Evolutionary conservation across 2,797 vertebrate genomes (phyloP), one percentile per base, ranked within the genome.

Genomic region (Lepus townsendii): DNA sequence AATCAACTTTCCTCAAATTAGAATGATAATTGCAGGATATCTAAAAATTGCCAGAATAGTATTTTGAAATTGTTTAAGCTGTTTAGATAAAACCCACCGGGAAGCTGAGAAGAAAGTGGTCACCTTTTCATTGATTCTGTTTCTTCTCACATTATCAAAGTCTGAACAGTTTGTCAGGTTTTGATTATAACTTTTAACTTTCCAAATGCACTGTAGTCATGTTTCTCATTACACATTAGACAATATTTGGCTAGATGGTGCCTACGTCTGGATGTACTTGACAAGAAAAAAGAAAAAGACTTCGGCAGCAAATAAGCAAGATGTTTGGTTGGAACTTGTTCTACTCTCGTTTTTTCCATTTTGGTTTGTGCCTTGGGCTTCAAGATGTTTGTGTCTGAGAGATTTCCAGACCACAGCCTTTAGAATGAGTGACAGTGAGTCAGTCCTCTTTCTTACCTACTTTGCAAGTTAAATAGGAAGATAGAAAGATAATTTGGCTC

Each of bases 291-390:
- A 75, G 75, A 78, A 80, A 72, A 90, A 77, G 20, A 91, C 62
- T 92, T 92, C 73, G 93, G 90, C 88, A 97, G 91, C 89, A 96
- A 96, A 95, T 94, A 95, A 96, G 69, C 91, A 96, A 91, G 92
- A 80, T 92, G 92, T 94, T 96, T 88, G 26, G 57, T 42, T 96
- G 90, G 82, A 97, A 97, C 69, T 68, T 93, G 66, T 75, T 96
- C 78, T 95, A 65, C 66, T 90, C 89, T 90, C 66, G 50, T 77
- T 88, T 94, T 96, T 94, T 90, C 87, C 92, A 90, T 89, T 77
- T 69, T 92, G 82, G 50, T 96, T 93, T 95, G 83, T 84, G 88
- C 82, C 71, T 94, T 95, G 88, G 42, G 71, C 94, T 96, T 95
- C 63, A 93, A 83, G 71, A 91, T 60, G 42, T 89, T 94, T 94